Evolutionary conservation across 35 echinoderm and acorn worm species (phyloP).

Genomic region (Apostichopus californicus): DNA sequence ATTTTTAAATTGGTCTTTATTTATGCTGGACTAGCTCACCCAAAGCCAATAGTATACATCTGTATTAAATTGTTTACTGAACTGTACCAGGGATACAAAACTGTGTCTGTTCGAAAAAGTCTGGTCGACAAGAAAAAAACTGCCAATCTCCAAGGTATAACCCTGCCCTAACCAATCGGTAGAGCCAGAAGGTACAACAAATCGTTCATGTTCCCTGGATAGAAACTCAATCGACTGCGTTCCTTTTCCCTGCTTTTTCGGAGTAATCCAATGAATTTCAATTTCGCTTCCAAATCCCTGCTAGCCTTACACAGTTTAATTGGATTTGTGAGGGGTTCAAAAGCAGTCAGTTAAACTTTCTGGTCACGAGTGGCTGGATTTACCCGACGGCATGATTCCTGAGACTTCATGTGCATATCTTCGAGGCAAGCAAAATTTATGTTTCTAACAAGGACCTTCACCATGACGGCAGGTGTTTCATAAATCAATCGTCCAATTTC

Average conservation of each 20-base stretch:
- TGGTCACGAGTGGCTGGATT: not conserved
- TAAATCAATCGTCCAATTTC: not conserved
- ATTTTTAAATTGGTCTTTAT: no score
- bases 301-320: constrained; percentile 24
- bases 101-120: no score
- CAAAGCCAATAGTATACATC: no score
- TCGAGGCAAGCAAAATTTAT: not conserved
- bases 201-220: not conserved
- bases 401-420: not conserved
- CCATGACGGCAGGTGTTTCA: not conserved
- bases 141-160: not conserved
- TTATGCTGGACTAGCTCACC: no score
- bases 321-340: not conserved
- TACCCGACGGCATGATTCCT: not conserved
- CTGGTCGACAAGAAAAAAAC: not conserved
- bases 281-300: constrained; percentile 10
- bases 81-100: no score
- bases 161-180: not conserved
- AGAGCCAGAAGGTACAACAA: not conserved
- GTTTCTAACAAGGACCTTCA: not conserved
- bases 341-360: not conserved
- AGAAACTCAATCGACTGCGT: constrained; percentile 21
- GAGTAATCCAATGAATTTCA: constrained; percentile 42
- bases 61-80: no score
- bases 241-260: not conserved